A percentile compares a stretch with the other conserved stretches of the same genome.
Evolutionary conservation across 2,888 invertebrate genomes (phyloP).

Genomic region (Ormia ochracea): DNA sequence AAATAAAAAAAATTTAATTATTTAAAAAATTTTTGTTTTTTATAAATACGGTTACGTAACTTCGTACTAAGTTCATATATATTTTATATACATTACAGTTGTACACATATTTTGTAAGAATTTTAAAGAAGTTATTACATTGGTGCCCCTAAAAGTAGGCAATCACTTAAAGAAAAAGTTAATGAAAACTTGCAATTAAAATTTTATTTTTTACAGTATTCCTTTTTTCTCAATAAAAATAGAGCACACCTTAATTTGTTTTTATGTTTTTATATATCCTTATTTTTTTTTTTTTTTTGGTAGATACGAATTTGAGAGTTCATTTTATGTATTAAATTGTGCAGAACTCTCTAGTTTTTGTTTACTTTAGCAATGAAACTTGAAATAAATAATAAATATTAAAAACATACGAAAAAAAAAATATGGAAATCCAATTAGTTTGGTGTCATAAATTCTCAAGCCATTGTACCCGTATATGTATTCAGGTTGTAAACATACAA

Average conservation of each 20-base stretch:
- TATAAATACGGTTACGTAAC: too few species aligned
- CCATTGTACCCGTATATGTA: neutral
- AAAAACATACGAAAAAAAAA: constrained; percentile 1
- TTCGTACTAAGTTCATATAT: too few species aligned
- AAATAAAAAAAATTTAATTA: too few species aligned
- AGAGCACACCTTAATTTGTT: too few species aligned
- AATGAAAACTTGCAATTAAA: constrained; percentile 1
- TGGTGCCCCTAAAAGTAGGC: neutral
- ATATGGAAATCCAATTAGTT: constrained; percentile 56
- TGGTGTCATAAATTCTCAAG: constrained; percentile 48
- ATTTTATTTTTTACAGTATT: neutral
- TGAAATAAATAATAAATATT: constrained; percentile 16
- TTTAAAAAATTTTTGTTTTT: too few species aligned
- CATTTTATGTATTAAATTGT: neutral
- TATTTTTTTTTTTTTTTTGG: neutral
- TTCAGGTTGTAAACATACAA: neutral
- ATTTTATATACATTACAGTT: too few species aligned
- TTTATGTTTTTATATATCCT: too few species aligned
- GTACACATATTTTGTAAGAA: too few species aligned
- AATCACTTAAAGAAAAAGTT: neutral
- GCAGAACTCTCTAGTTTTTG: neutral
- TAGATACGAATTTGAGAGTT: constrained; percentile 7
- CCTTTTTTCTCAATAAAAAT: neutral
- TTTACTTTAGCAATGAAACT: neutral
- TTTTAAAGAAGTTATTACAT: too few species aligned